phyloP scores from a whole-genome alignment of 2,888 invertebrate species.

The Selenia dentaria region DNA sequence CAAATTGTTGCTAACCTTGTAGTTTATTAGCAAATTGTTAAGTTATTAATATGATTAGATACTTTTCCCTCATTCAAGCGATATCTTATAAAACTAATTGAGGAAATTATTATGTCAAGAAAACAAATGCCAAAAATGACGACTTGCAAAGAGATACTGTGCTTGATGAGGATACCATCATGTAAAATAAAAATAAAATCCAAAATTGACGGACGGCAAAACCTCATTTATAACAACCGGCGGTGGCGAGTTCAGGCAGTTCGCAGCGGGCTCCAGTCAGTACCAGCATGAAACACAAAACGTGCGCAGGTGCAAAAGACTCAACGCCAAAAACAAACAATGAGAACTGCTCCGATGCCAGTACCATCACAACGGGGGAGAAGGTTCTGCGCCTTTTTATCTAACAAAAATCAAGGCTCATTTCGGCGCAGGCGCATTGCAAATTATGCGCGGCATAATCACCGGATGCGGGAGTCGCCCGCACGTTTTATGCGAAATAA shows the following conservation, averaged over 20 bases:
- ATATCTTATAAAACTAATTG: too few species aligned
- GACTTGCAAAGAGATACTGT: too few species aligned
- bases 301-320: conserved; percentile 74
- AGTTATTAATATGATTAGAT: too few species aligned
- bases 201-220: conserved; percentile 15
- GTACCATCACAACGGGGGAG: conserved; percentile 38
- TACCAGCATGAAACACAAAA: conserved; percentile 63
- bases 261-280: conserved; percentile 22
- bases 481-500: conserved; percentile 81
- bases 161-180: too few species aligned
- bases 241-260: conserved; percentile 27
- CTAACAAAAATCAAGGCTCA: conserved; percentile 76
- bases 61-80: too few species aligned
- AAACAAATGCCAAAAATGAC: conserved; percentile 48
- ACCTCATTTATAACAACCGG: conserved; percentile 56
- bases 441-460: conserved; percentile 80
- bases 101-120: conserved; percentile 44
- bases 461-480: conserved; percentile 84
- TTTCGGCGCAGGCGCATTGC: conserved; percentile 74
- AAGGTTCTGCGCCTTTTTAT: conserved; percentile 70
- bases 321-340: conserved; percentile 71
- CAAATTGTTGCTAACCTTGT: too few species aligned
- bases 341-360: conserved; percentile 52
- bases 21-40: too few species aligned
- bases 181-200: too few species aligned